These are phyloP conservation scores for Cremastinae sp. DNA, from an alignment of 2,888 invertebrate species.

Conservation along the genomic window DNA sequence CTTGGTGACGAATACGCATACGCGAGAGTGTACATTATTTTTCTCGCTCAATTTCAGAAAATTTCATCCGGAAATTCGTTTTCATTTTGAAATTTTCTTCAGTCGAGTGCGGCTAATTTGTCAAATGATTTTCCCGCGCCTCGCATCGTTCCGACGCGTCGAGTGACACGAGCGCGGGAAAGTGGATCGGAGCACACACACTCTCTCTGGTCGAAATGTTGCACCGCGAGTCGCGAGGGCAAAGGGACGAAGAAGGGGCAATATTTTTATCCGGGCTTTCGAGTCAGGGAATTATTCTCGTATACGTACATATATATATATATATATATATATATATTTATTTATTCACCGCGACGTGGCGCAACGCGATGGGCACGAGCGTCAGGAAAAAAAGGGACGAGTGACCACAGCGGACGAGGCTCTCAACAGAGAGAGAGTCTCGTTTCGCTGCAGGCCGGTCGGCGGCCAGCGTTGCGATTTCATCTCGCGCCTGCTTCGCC, in stretches of 20 bases:
- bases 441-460: constrained; percentile 28
- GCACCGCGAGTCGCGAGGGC: constrained; percentile 10
- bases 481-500: constrained; percentile 58
- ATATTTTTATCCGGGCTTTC: constrained; percentile 48
- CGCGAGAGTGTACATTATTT: constrained; percentile 6
- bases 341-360: constrained; percentile 9
- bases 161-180: too few species aligned
- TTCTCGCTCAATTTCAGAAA: background rate
- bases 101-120: too few species aligned
- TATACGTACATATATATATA: too few species aligned
- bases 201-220: constrained; percentile 36
- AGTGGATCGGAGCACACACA: background rate
- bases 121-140: too few species aligned
- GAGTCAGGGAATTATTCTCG: constrained; percentile 49
- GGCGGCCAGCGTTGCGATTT: constrained; percentile 49
- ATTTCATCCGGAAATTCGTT: background rate
- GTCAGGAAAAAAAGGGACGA: background rate
- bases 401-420: constrained; percentile 32
- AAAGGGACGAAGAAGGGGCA: constrained; percentile 25
- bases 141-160: too few species aligned
- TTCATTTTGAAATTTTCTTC: too few species aligned
- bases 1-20: constrained; percentile 32
- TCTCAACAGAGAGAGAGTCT: constrained; percentile 26
- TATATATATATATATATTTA: too few species aligned
- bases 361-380: background rate